Base-by-base conservation (phyloP, 2,113 vertebrate species). In the Pangasianodon hypophthalmus region DNA sequence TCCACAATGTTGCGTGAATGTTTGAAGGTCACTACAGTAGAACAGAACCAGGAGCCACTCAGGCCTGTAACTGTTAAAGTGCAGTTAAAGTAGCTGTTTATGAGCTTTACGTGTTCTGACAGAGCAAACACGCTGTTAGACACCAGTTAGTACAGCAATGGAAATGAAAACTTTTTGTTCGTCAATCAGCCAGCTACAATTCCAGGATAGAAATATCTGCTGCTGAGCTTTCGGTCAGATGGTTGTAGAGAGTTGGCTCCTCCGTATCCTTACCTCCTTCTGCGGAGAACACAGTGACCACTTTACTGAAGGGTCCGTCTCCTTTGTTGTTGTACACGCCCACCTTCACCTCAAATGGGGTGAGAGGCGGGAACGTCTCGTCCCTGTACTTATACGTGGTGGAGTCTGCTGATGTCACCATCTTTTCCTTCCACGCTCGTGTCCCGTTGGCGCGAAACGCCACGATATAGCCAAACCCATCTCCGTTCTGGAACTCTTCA, bases 241-340 rank as follows among this genome's bases (percentile, higher is more conserved):
- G 3, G 29, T 69, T 69, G n/a, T 69, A 16, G 32, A 2, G 14
- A 5, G 29, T n/a, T 67, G 21, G 1, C 6, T 41, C 37, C 32
- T 6, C 24, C 8, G 46, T 16, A 16, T 84, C 32, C 97, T 95
- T 86, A 99, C 98, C 98, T 94, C 98, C 98, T 91, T 99, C 98
- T 0, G 98, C 98, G 54, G 98, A 99, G 90, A 97, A 97, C 92
- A 99, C 98, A 88, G 98, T 94, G 54, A 99, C 97, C 16, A 98
- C 97, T 84, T 93, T 95, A 91, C 98, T 99, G 94, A 99, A 99
- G 0, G 98, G 98, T 2, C 98, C 98, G 2, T 99, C 98, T 58
- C 98, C 98, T 94, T 98, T 98, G 88, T 99, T 99, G 95, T 99
- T 99, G 92, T 99, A 99, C 41, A 98, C 97, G 0, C 98, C 98